These are phyloP conservation scores for Lottia scabra DNA, from an alignment of 2,888 invertebrate species.

Conservation along the genomic window DNA sequence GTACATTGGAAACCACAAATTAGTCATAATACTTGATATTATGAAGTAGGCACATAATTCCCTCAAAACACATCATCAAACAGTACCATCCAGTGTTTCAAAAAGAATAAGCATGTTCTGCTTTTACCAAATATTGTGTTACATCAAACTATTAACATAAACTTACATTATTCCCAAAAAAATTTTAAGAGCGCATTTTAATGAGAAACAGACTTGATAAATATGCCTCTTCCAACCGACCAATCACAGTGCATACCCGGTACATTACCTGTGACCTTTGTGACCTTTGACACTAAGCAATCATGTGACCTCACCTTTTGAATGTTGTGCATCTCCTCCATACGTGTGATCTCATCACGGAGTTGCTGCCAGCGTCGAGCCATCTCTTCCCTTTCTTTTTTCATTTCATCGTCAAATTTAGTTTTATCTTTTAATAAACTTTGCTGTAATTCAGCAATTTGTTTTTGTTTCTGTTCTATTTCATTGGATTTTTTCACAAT, in stretches of 20 bases:
- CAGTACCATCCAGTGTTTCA: too few relatives aligned
- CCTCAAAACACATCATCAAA: too few relatives aligned
- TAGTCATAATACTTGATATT: too few relatives aligned
- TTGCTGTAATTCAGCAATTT: slow-evolving; percentile 40
- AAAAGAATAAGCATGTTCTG: too few relatives aligned
- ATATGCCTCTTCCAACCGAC: too few relatives aligned
- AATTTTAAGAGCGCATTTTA: too few relatives aligned
- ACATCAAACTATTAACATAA: too few relatives aligned
- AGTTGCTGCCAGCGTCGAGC: slow-evolving; percentile 62
- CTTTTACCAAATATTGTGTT: too few relatives aligned
- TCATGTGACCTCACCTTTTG: slow-evolving; percentile 50
- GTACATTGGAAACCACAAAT: too few relatives aligned
- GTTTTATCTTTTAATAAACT: slow-evolving; percentile 44
- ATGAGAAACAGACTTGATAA: too few relatives aligned
- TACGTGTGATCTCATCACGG: slow-evolving; percentile 57
- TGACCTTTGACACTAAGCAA: slow-evolving; percentile 5
- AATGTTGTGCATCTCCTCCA: slow-evolving; percentile 60
- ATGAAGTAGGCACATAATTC: too few relatives aligned
- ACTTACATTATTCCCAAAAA: too few relatives aligned
- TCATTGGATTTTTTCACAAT: slow-evolving; percentile 41
- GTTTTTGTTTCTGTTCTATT: slow-evolving; percentile 45
- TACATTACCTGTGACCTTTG: slow-evolving; percentile 2
- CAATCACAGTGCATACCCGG: neutral
- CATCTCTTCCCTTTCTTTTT: slow-evolving; percentile 57
- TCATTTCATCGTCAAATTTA: slow-evolving; percentile 46